These are phyloP conservation scores for Panagrolaimus sp. DNA, from an alignment of 1,140 invertebrate genomes.

Conservation along the genomic window DNA sequence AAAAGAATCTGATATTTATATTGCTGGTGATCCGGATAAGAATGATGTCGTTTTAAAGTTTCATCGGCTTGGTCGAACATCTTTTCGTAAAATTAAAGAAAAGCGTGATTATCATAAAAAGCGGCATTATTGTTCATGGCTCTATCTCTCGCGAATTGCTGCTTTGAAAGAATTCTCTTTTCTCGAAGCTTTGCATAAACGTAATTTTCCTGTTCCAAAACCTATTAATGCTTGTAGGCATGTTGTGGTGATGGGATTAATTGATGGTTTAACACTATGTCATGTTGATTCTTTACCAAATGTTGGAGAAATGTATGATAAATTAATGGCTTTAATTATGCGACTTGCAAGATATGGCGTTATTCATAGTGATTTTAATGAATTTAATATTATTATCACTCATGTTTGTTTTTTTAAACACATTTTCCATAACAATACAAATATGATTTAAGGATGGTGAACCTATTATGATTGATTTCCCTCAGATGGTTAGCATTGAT, in stretches of 20 bases:
- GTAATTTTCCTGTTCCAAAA: constrained; percentile 86
- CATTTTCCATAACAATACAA: constrained; percentile 15
- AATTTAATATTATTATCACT: constrained; percentile 88
- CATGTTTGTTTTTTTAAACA: constrained; percentile 45
- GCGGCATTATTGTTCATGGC: constrained; percentile 81
- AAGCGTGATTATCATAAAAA: constrained; percentile 94
- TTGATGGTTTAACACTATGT: constrained; percentile 68
- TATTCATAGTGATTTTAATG: constrained; percentile 98
- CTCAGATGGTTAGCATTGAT: constrained; percentile 93
- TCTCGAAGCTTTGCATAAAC: constrained; percentile 82
- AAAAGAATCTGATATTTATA: constrained; percentile 73
- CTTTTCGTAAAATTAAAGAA: constrained; percentile 89
- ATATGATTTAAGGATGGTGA: constrained; percentile 66
- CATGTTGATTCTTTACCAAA: constrained; percentile 75
- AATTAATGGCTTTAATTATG: constrained; percentile 85
- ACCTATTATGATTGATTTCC: constrained; percentile 92
- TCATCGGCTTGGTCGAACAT: constrained; percentile 85
- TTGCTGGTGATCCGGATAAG: constrained; percentile 51
- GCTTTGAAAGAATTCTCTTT: constrained; percentile 97
- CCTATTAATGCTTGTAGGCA: constrained; percentile 92
- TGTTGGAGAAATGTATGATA: constrained; percentile 77
- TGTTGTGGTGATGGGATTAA: constrained; percentile 90
- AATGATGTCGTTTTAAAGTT: constrained; percentile 78
- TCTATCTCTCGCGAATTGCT: constrained; percentile 92
- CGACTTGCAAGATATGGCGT: constrained; percentile 81